A percentile compares a stretch with the other conserved stretches of the same genome.
Evolutionary conservation across 2,113 vertebrate genomes (phyloP).

Genomic region (Mugil cephalus): DNA sequence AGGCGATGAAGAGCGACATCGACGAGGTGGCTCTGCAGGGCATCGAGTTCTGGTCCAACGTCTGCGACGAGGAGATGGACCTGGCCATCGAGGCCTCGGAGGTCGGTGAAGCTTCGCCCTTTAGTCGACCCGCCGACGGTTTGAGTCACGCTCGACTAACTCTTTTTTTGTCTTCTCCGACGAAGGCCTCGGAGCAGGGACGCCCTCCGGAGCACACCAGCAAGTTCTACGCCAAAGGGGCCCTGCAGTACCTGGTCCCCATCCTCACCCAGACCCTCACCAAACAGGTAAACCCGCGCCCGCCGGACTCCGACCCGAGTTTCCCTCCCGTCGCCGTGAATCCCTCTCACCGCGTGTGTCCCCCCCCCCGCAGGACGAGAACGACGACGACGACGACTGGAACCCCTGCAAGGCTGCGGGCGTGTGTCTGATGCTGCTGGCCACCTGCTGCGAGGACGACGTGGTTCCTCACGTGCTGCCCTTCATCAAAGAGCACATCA

Average conservation of each 20-base stretch:
- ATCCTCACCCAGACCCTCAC: conserved; percentile 97
- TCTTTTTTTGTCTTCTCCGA: neutral
- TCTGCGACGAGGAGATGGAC: conserved; percentile 99
- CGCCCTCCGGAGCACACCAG: conserved; percentile 98
- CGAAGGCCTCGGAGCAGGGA: conserved; percentile 96
- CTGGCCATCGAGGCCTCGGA: conserved; percentile 97
- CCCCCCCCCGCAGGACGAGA: conserved; percentile 89
- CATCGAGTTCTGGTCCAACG: conserved; percentile 99
- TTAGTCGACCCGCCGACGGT: neutral
- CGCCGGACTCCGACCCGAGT: too few species aligned
- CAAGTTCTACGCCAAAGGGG: conserved; percentile 99
- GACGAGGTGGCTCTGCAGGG: conserved; percentile 98
- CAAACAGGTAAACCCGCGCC: conserved; percentile 90
- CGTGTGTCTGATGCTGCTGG: conserved; percentile 97
- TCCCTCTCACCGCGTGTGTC: too few species aligned
- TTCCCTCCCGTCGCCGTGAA: too few species aligned
- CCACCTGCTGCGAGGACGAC: conserved; percentile 98
- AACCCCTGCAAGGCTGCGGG: conserved; percentile 98
- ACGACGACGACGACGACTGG: conserved; percentile 97
- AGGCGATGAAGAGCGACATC: conserved; percentile 99
- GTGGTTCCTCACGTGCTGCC: conserved; percentile 97
- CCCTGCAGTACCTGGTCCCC: conserved; percentile 96
- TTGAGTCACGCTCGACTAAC: neutral
- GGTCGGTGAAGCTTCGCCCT: conserved; percentile 74
- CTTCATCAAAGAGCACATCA: conserved; percentile 98